Evolutionary conservation across 2,113 vertebrate genomes (phyloP).

Genomic region (Pangasianodon hypophthalmus): DNA sequence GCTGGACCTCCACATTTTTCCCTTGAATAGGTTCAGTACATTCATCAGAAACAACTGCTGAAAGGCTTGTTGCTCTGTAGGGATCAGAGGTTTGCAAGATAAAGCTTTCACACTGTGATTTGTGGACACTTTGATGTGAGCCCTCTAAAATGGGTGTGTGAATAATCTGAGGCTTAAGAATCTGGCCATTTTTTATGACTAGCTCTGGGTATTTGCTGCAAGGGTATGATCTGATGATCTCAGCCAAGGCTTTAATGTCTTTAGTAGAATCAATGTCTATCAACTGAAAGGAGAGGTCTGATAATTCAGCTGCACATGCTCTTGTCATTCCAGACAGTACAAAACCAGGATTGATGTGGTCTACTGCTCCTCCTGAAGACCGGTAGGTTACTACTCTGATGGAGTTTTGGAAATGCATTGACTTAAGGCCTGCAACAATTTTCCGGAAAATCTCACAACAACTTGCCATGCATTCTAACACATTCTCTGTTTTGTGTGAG

Average conservation of each 20-base stretch:
- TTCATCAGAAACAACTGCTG: slow-evolving; percentile 61
- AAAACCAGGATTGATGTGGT: slow-evolving; percentile 79
- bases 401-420: slow-evolving; percentile 61
- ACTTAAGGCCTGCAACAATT: slow-evolving; percentile 70
- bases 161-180: slow-evolving; percentile 71
- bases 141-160: slow-evolving; percentile 61
- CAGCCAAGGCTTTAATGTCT: slow-evolving; percentile 74
- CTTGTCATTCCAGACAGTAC: slow-evolving; percentile 81
- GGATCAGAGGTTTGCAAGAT: slow-evolving; percentile 76
- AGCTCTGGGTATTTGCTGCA: slow-evolving; percentile 74
- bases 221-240: slow-evolving; percentile 69
- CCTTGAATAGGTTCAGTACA: not conserved
- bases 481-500: slow-evolving; percentile 56
- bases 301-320: slow-evolving; percentile 76
- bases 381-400: slow-evolving; percentile 80
- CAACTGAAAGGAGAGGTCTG: slow-evolving; percentile 77
- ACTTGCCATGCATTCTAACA: slow-evolving; percentile 68
- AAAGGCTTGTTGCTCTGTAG: slow-evolving; percentile 66
- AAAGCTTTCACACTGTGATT: slow-evolving; percentile 58
- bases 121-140: not conserved
- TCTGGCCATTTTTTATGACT: slow-evolving; percentile 74
- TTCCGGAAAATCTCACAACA: slow-evolving; percentile 81
- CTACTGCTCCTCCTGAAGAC: slow-evolving; percentile 72
- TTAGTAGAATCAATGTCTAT: slow-evolving; percentile 77
- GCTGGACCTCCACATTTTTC: slow-evolving; percentile 73